Evolutionary conservation across 2,113 vertebrate species (phyloP).

Genomic region (Dasyurus viverrinus): DNA sequence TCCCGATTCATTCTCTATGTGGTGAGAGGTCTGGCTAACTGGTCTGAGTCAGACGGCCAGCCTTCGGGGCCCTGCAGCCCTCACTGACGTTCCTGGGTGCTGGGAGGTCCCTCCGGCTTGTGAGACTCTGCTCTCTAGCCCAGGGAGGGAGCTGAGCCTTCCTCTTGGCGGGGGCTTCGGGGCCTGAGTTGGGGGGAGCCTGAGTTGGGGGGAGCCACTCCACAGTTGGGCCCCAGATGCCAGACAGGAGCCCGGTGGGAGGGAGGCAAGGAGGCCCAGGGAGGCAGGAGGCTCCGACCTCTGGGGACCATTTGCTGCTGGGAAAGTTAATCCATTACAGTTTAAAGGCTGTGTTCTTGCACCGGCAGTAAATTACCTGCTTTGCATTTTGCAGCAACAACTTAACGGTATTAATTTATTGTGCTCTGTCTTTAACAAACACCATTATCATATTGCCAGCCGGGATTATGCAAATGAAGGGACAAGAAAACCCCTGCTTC

Average conservation of each 20-base stretch:
- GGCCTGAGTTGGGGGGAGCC: neutral
- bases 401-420: conserved; percentile 88
- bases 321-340: conserved; percentile 82
- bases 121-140: neutral
- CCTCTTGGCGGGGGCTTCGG: neutral
- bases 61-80: neutral
- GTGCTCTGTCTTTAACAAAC: conserved; percentile 89
- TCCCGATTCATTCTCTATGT: conserved; percentile 15
- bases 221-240: neutral
- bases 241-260: neutral
- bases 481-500: conserved; percentile 79
- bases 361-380: conserved; percentile 83
- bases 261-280: neutral
- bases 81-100: neutral
- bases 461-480: conserved; percentile 88
- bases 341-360: conserved; percentile 77
- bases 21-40: neutral
- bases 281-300: conserved; percentile 24
- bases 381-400: conserved; percentile 86
- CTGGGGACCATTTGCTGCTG: conserved; percentile 73
- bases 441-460: conserved; percentile 87
- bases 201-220: too few species aligned
- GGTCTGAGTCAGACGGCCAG: neutral
- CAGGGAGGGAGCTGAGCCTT: neutral
- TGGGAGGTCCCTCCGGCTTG: neutral